Conservation (phyloP, 2,888 invertebrate species). For the Tiphia femorata region DNA sequence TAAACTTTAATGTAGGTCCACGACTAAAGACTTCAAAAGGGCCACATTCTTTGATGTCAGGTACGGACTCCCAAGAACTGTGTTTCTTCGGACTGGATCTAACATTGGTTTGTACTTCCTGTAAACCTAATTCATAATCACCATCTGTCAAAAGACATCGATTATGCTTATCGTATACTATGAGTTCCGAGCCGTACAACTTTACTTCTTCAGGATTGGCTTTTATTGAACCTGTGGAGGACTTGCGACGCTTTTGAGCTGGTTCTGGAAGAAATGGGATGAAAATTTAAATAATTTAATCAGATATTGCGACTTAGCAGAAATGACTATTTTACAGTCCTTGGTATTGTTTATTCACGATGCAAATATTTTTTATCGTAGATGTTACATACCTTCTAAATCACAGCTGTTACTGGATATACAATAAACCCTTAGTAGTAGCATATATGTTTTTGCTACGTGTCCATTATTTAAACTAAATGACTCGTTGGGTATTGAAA, state of each 20-base stretch:
- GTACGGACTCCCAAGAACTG: conserved; percentile 79
- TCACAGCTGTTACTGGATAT: conserved; percentile 68
- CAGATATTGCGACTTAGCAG: background rate
- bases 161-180: conserved; percentile 91
- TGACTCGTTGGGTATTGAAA: conserved; percentile 88
- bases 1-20: conserved; percentile 86
- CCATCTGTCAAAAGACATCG: conserved; percentile 89
- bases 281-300: conserved; percentile 1
- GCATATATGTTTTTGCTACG: conserved; percentile 85
- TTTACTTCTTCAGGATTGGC: conserved; percentile 72
- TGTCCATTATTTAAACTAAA: conserved; percentile 85
- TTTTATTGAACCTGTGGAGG: conserved; percentile 67
- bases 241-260: conserved; percentile 79
- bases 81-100: conserved; percentile 75
- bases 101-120: conserved; percentile 74
- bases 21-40: conserved; percentile 84
- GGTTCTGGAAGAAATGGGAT: conserved; percentile 72
- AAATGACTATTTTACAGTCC: background rate
- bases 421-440: conserved; percentile 80
- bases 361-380: too few species aligned
- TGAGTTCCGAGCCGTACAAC: conserved; percentile 83
- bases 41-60: conserved; percentile 72
- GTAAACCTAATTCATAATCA: conserved; percentile 89
- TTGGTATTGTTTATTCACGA: background rate
- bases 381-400: conserved; percentile 58